phyloP scores from a whole-genome alignment of 2,888 invertebrate species.

The Ochlodes sylvanus region DNA sequence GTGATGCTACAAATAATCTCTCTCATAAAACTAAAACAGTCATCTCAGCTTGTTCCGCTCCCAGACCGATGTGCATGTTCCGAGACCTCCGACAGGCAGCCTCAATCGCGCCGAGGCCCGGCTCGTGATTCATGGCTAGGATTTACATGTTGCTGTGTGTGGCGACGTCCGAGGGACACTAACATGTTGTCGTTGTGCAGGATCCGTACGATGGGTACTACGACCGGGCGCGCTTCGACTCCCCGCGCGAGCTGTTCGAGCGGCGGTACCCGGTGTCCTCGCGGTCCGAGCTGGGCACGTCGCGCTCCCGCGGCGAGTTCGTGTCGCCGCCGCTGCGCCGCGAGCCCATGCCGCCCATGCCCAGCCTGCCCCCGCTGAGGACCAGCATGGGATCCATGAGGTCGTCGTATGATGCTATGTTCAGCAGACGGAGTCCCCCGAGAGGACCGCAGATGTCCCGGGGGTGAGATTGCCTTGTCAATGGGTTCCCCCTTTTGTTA shows the following conservation, averaged over 20 bases:
- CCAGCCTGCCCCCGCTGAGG: conserved; percentile 87
- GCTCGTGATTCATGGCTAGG: conserved; percentile 21
- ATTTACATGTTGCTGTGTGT: background rate
- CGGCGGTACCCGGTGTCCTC: conserved; percentile 89
- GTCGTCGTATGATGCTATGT: conserved; percentile 91
- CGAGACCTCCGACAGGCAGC: conserved; percentile 26
- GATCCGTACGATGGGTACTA: conserved; percentile 92
- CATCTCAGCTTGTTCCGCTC: conserved; percentile 35
- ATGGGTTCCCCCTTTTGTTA: conserved; percentile 30
- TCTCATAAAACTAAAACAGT: conserved; percentile 29
- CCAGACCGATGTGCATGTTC: conserved; percentile 34
- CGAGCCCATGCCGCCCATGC: conserved; percentile 92
- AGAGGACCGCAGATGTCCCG: conserved; percentile 82
- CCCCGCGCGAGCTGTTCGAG: conserved; percentile 92
- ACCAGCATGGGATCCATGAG: conserved; percentile 88
- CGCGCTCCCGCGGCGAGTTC: conserved; percentile 87
- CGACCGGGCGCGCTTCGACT: conserved; percentile 91
- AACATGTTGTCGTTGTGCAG: conserved; percentile 58
- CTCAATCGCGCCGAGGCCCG: conserved; percentile 28
- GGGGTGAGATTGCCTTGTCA: conserved; percentile 65
- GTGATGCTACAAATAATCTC: conserved; percentile 60
- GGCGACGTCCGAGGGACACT: background rate
- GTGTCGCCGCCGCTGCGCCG: conserved; percentile 90
- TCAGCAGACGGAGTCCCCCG: conserved; percentile 92
- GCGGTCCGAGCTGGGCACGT: conserved; percentile 82